Conservation (phyloP, 2,113 vertebrate species). For the Kobus ellipsiprymnus region DNA sequence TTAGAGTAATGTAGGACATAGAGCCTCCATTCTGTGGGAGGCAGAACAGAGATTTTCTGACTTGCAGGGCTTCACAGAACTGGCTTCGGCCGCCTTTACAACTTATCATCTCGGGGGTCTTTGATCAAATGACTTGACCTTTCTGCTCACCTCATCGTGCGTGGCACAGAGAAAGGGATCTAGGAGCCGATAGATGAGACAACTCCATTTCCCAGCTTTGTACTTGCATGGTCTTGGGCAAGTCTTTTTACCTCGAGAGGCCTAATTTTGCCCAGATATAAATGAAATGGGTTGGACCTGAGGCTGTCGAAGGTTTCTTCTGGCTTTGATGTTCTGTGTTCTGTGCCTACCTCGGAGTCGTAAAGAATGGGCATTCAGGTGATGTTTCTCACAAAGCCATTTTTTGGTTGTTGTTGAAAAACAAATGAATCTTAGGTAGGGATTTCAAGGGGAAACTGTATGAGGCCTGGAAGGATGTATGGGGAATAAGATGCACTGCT, state of each 20-base stretch:
- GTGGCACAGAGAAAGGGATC: background rate
- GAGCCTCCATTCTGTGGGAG: background rate
- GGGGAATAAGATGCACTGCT: background rate
- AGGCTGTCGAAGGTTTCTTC: background rate
- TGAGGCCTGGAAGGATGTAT: background rate
- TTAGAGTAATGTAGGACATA: background rate
- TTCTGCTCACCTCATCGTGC: background rate
- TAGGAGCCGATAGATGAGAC: background rate
- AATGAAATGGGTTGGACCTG: background rate
- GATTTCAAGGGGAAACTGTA: background rate
- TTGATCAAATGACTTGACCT: background rate
- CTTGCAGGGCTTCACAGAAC: background rate
- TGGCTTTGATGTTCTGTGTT: background rate
- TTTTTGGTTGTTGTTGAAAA: background rate
- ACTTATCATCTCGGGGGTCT: background rate
- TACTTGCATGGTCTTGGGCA: background rate
- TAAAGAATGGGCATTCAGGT: conserved; percentile 12
- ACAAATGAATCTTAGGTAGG: background rate
- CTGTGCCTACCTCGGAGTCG: background rate
- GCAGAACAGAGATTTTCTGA: background rate
- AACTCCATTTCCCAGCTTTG: background rate
- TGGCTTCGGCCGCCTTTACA: background rate
- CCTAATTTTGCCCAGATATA: background rate
- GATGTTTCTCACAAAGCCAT: conserved; percentile 35
- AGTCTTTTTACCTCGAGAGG: background rate